phyloP scores from a whole-genome alignment of 2,113 vertebrate genomes.

The Malurus cyaneus region DNA sequence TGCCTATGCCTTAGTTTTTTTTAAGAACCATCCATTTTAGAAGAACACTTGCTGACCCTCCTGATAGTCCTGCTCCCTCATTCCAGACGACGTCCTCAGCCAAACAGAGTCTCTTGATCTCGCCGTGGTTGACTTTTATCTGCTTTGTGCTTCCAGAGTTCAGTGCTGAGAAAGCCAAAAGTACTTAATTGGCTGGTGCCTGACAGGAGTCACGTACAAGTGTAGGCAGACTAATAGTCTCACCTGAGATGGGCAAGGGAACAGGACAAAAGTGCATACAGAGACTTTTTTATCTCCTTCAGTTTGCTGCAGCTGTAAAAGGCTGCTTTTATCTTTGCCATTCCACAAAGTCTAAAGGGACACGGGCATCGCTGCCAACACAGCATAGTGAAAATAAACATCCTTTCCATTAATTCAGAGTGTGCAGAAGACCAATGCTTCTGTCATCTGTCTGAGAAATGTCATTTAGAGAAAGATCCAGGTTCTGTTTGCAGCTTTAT shows the following conservation, averaged over 20 bases:
- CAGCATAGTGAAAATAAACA: neutral
- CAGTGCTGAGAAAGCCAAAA: constrained; percentile 7
- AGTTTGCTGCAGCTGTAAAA: constrained; percentile 13
- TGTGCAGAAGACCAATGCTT: neutral
- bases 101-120: neutral
- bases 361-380: neutral
- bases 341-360: neutral
- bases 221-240: neutral
- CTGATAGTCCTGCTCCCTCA: neutral
- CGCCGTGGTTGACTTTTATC: neutral
- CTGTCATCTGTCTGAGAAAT: neutral
- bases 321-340: constrained; percentile 21
- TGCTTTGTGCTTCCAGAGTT: neutral
- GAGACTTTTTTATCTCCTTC: constrained; percentile 8
- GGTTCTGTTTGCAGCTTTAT: neutral
- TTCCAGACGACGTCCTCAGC: neutral
- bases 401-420: neutral
- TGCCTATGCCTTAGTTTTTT: neutral
- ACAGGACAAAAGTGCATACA: neutral
- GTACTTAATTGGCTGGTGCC: neutral
- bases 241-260: neutral
- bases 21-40: neutral
- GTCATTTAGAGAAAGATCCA: neutral
- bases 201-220: neutral
- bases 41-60: neutral